Evolutionary conservation across 1,140 invertebrate genomes (phyloP), one percentile per base, ranked within the genome.

Genomic region (Camponotus pennsylvanicus): DNA sequence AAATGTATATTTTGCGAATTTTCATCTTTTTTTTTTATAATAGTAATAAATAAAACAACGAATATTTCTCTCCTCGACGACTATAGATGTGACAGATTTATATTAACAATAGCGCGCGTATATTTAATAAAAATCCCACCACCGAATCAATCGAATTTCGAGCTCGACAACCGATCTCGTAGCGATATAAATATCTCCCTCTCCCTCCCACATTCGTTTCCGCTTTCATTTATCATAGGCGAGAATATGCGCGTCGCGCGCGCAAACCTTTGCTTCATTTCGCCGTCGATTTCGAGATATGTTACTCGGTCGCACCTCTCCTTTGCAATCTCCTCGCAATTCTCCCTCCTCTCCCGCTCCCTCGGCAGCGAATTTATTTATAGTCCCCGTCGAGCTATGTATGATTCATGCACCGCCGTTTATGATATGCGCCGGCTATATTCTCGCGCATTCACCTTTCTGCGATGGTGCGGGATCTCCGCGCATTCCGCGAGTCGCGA

Each of bases 371-470:
- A 52, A 77, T 75, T 66, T 77, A 77, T 84, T 84, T 84, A 77
- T 77, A 77, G 82, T 77, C 57, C 18, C 34, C 61, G 79, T 42
- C 59, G 66, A 71, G 40, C 79, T 59, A 73, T 59, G 79, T 82
- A 59, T 82, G 79, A 82, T 82, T 82, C 79, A 82, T 61, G 79
- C 67, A 82, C 7, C 67, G 52, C 37, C 66, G 78, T 71, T 70
- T 80, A 57, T 55, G 78, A 82, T 82, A 71, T 37, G 11, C 77
- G 66, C 40, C 66, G 49, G 9, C 69, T 37, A 6, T 71, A 34
- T 27, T 9, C n/a, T 52, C 49, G 66, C 52, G n/a, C 73, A 59
- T 21, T 85, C 75, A 1, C 66, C 21, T 55, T 67, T 70, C 78
- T 8, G 27, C 37, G 45, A 42, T 61, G 55, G n/a, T 18, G 49